A percentile compares a stretch with the other conserved stretches of the same genome.
phyloP scores from a whole-genome alignment of 2,113 vertebrate species.

The Gallinago paraguaiae region DNA sequence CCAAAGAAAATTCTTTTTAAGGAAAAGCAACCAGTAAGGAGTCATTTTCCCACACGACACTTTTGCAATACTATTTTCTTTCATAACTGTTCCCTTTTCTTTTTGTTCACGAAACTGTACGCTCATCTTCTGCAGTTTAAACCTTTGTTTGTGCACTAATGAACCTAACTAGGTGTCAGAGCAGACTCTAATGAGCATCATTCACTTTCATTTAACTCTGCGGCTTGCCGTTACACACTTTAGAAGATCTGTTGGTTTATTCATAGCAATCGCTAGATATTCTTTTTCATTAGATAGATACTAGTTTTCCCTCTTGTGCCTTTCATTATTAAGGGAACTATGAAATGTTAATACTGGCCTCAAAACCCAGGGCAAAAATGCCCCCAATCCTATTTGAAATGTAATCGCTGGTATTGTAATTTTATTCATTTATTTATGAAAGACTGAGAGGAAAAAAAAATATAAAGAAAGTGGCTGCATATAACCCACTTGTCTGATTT shows the following conservation, averaged over 20 bases:
- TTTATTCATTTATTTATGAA: slow-evolving; percentile 46
- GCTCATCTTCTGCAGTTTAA: background rate
- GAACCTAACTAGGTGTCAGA: slow-evolving; percentile 35
- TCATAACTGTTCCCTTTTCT: background rate
- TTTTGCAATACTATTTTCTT: background rate
- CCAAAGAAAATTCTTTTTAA: background rate
- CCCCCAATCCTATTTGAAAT: background rate
- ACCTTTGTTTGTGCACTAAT: slow-evolving; percentile 37
- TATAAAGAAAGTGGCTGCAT: background rate
- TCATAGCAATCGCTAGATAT: slow-evolving; percentile 37
- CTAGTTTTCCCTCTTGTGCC: slow-evolving; percentile 33
- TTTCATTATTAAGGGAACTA: slow-evolving; percentile 41
- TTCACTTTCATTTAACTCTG: slow-evolving; percentile 36
- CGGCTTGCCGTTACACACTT: slow-evolving; percentile 4
- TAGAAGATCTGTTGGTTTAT: slow-evolving; percentile 47
- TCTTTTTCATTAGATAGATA: slow-evolving; percentile 57
- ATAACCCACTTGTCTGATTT: background rate
- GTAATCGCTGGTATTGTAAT: background rate
- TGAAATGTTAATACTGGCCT: slow-evolving; percentile 46
- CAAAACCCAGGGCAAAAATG: slow-evolving; percentile 26
- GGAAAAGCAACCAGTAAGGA: background rate
- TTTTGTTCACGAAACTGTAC: slow-evolving; percentile 2
- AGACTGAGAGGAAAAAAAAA: background rate
- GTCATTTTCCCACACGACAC: background rate
- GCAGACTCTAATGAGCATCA: slow-evolving; percentile 50